Evolutionary conservation across 2,888 invertebrate species (phyloP), one percentile per base, ranked within the genome.

Genomic region (Mimumesa dahlbomi): DNA sequence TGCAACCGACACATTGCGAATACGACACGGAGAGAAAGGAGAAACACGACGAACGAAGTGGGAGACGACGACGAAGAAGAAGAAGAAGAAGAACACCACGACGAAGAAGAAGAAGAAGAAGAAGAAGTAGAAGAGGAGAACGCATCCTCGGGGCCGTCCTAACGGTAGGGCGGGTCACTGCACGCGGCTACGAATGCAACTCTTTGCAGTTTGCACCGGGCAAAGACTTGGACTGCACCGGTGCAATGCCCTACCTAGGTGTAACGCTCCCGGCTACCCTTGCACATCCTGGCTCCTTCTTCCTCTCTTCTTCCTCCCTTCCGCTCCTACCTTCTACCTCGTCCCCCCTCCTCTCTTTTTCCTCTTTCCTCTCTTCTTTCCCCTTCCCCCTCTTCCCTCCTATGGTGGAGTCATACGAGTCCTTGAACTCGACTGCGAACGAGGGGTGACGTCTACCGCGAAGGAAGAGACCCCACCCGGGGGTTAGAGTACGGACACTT

Each of bases 121-220:
- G 70, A 57, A 66, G 72, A 71, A 63, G 73, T 65, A 64, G 79
- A 73, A 75, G 80, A 76, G 83, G 81, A 83, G 82, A 84, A 86
- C 82, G 84, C 85, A 86, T 87, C 86, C 87, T 88, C 89, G 89
- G 89, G 89, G 89, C 89, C 89, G 89, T 89, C 88, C 89, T 89
- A 89, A 89, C 89, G 89, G 89, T 89, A 89, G 89, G 89, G 89
- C 89, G 89, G 89, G 89, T 89, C 89, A 89, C 89, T 89, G 89
- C 87, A 89, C 89, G 88, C 88, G 85, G 84, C 81, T 80, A 76
- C 76, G 73, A 81, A 75, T 82, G 83, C 84, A 83, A 81, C 82
- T 82, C 84, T 77, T 81, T 78, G 82, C 82, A 79, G 82, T 79
- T n/a, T 80, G 79, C 77, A 80, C 57, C 69, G 79, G 89, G 85